Base-by-base conservation (phyloP, 2,797 vertebrate species). In the Oreonectes daqikongensis region DNA sequence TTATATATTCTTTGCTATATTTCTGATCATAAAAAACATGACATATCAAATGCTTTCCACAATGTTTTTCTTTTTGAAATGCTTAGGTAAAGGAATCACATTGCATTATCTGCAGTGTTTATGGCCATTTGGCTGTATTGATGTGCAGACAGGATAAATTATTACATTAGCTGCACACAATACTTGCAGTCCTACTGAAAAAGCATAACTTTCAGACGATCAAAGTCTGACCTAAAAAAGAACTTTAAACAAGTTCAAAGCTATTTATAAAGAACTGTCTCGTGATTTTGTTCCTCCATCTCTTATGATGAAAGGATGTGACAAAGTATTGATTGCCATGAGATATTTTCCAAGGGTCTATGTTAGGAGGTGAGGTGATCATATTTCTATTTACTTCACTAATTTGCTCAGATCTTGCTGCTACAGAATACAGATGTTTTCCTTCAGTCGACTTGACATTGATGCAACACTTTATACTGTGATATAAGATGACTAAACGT, bases 381-480 rank as follows among this genome's bases (percentile, higher is more conserved):
- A 42, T 26, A 50, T 85, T 81, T 85, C 79, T 77, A 76, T 57
- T 80, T 72, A 78, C 71, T 78, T 77, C 28, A 78, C 75, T 80
- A 44, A 65, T 20, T 15, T 22, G 12, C 10, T 46, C 26, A 61
- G 55, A 26, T 40, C 55, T 38, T 72, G 68, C 63, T 72, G 61
- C 59, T 18, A 59, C 8, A 26, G 44, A 24, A 52, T 9, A 17
- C 8, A 22, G 40, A 60, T 65, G 50, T 4, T 35, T 14, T 52
- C 15, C 35, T 44, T 14, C 3, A 40, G 10, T 32, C 30, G 5
- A 35, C 35, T 35, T 73, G 30, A 38, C 2, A 22, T 26, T 24
- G 26, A 30, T 11, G 48, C 17, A 26, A 53, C 22, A 42, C 55
- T 30, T 26, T 52, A 52, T 64, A 17, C 10, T n/a, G 11, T 22